Evolutionary conservation across 2,888 invertebrate species (phyloP).

Genomic region (Iphiclides podalirius): DNA sequence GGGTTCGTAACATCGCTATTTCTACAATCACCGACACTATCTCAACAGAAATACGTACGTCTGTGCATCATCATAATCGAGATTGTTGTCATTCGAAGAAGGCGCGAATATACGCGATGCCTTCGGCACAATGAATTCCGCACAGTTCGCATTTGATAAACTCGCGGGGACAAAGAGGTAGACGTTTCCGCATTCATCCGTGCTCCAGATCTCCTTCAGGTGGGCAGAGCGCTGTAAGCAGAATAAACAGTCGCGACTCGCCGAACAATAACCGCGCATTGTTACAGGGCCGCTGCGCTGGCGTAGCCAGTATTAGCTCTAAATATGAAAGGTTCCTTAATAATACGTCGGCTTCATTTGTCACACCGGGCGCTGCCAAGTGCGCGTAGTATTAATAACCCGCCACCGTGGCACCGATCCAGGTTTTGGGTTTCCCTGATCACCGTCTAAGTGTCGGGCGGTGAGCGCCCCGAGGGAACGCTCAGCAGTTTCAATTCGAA

Average conservation of each 20-base stretch:
- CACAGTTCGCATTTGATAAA: no score
- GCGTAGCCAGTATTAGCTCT: conserved; percentile 26
- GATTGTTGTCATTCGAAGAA: no score
- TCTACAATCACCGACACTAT: no score
- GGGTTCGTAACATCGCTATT: no score
- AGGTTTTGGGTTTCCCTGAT: conserved; percentile 38
- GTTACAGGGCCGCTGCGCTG: conserved; percentile 1
- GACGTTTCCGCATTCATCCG: neutral
- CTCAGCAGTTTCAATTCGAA: conserved; percentile 2
- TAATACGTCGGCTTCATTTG: conserved; percentile 71
- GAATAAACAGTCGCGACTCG: neutral
- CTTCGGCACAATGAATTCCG: no score
- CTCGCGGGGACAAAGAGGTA: no score
- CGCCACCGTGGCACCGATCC: conserved; percentile 62
- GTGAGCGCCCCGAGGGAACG: conserved; percentile 4
- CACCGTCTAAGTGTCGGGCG: conserved; percentile 7
- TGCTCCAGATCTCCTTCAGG: neutral
- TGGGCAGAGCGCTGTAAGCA: neutral
- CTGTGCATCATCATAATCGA: no score
- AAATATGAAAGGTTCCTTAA: conserved; percentile 56
- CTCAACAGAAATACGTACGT: no score
- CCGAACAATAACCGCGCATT: neutral
- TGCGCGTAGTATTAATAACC: conserved; percentile 67
- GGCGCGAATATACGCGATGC: no score
- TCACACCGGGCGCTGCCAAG: conserved; percentile 62